Percentiles rank a stretch among this genome's conserved stretches.
Conservation (phyloP, 2,888 invertebrate species). For the Drosophila suboccidentalis region DNA sequence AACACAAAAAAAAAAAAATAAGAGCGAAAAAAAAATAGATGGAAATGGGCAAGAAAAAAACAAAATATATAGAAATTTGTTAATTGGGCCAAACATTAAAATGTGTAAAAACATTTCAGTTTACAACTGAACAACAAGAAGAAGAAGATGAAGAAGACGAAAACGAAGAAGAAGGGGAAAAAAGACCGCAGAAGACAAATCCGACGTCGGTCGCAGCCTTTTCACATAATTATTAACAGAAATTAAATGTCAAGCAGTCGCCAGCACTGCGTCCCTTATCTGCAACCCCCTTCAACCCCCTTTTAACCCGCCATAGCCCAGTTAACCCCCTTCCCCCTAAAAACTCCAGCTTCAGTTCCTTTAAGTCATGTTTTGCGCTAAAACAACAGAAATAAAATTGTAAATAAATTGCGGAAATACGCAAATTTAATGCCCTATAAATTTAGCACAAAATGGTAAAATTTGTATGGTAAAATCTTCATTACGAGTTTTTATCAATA, state of each 20-base stretch:
- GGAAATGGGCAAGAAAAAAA: not conserved
- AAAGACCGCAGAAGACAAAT: conserved; percentile 47
- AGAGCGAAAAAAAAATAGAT: conserved; percentile 2
- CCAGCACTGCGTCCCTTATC: conserved; percentile 8
- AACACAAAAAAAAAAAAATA: not conserved
- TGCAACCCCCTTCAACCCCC: not conserved
- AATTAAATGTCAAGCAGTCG: conserved; percentile 61
- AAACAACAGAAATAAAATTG: conserved; percentile 19
- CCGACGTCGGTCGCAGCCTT: conserved; percentile 48
- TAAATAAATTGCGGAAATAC: not conserved
- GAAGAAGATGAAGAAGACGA: not conserved
- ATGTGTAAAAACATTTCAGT: too few species aligned
- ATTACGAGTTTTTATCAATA: not conserved
- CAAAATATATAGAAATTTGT: conserved; percentile 20
- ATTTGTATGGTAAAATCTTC: not conserved
- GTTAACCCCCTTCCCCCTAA: not conserved
- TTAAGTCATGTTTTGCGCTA: conserved; percentile 22
- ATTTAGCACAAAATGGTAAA: not conserved
- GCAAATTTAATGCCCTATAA: conserved; percentile 14
- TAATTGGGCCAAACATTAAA: conserved; percentile 65
- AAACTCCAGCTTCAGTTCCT: conserved; percentile 1
- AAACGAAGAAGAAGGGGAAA: conserved; percentile 6
- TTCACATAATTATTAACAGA: conserved; percentile 67
- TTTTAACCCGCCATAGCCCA: not conserved
- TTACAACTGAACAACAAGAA: conserved; percentile 21